Base-by-base conservation (phyloP, 2,113 vertebrate genomes). In the Plestiodon gilberti region DNA sequence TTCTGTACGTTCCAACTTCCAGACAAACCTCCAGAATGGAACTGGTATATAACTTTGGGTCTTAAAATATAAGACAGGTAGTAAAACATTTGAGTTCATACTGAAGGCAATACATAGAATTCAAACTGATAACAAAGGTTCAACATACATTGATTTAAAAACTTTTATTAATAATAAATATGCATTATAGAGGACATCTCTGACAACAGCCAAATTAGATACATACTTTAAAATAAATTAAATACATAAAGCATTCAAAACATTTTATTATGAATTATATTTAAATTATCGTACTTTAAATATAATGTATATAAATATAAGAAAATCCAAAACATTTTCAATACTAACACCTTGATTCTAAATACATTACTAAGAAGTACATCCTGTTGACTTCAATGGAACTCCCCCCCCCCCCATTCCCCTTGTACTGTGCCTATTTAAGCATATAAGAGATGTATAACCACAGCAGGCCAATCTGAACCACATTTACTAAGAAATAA, bases 181-280 rank as follows among this genome's bases (percentile, higher is more conserved):
- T 69, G 90, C 61, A 67, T 14, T 23, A 10, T 89, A 85, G 1
- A 89, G 70, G 59, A 90, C 38, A 25, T 67, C 71, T 4, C 5
- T 78, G 89, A 18, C 86, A 35, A 80, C 79, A n/a, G 28, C 1
- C 48, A 87, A 22, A 64, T 79, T 40, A 22, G 1, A 38, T 70
- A 78, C 74, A 82, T 82, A 88, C 90, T 82, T 92, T 90, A 64
- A 35, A 81, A 94, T 93, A 94, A 92, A 1, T 93, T 94, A 94
- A 89, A 81, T 7, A 87, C 9, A 94, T 93, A 93, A 89, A 13
- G 93, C 84, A 91, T 20, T 90, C 80, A 64, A 25, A 84, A 43
- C 83, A 1, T 83, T 48, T 69, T 76, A 3, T 86, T 91, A 59
- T 78, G 15, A 38, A 82, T 81, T 78, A 87, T 28, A 86, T 43